Percentiles rank a stretch among this genome's conserved stretches.
These are phyloP conservation scores for Gisinianus flammeolus DNA, from an alignment of 2,888 invertebrate species.

Conservation along the genomic window DNA sequence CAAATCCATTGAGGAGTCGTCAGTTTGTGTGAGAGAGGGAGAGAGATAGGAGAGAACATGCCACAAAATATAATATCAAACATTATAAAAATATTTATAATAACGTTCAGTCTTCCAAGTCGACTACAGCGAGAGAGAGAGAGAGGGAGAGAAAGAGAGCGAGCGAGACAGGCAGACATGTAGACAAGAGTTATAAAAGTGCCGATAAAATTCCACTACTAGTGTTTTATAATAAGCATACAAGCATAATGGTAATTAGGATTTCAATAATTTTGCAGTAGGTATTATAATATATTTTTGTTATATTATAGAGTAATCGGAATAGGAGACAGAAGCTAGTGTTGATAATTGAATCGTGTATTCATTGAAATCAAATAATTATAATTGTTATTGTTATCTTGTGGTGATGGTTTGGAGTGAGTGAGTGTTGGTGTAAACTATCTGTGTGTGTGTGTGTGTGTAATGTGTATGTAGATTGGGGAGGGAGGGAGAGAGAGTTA, in stretches of 20 bases:
- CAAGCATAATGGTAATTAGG: not conserved
- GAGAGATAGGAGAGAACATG: too few species aligned
- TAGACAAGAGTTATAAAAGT: not conserved
- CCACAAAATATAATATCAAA: too few species aligned
- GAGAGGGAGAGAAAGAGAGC: not conserved
- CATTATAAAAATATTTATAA: too few species aligned
- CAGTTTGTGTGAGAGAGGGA: not conserved
- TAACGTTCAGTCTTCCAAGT: too few species aligned
- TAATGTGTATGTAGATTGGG: not conserved
- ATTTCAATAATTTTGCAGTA: not conserved
- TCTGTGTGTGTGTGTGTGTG: not conserved
- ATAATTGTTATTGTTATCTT: constrained; percentile 12
- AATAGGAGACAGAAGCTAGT: not conserved
- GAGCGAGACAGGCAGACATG: not conserved
- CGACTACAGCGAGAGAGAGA: too few species aligned
- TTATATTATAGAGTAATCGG: not conserved
- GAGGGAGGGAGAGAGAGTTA: constrained; percentile 9
- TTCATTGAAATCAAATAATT: constrained; percentile 12
- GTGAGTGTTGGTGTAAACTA: not conserved
- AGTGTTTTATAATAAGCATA: not conserved
- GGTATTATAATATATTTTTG: not conserved
- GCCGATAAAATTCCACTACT: not conserved
- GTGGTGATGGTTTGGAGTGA: not conserved
- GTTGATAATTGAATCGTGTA: not conserved
- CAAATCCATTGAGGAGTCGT: not conserved